Conservation (phyloP, 1,140 invertebrate genomes). For the Dinothrombium tinctorium region DNA sequence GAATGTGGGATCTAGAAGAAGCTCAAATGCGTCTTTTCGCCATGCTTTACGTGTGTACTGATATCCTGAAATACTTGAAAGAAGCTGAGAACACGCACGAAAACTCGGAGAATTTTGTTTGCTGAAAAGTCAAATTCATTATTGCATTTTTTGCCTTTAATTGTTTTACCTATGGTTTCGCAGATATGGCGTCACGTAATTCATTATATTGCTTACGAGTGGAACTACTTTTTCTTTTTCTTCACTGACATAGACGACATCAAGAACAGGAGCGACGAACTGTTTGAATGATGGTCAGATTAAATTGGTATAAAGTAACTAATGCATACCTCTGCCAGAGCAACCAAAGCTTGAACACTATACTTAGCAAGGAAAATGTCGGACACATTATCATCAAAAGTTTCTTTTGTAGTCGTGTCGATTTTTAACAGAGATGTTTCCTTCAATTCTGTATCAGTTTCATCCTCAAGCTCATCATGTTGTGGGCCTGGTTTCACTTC, state of each 20-base stretch:
- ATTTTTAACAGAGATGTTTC: slow-evolving; percentile 1
- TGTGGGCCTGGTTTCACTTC: slow-evolving; percentile 51
- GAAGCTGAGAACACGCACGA: slow-evolving; percentile 56
- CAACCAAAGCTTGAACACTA: slow-evolving; percentile 39
- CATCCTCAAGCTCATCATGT: slow-evolving; percentile 14
- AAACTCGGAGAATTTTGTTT: slow-evolving; percentile 57
- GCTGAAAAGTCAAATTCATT: slow-evolving; percentile 25
- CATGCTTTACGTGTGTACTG: slow-evolving; percentile 77
- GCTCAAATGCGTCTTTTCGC: slow-evolving; percentile 69
- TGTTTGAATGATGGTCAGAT: slow-evolving; percentile 16
- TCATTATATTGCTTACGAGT: slow-evolving; percentile 53
- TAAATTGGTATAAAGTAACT: slow-evolving; percentile 1
- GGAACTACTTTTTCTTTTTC: slow-evolving; percentile 76
- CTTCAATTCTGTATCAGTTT: slow-evolving; percentile 2
- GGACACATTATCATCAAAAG: neutral
- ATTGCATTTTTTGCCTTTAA: no score
- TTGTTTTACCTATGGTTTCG: slow-evolving; percentile 56
- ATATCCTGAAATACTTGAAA: slow-evolving; percentile 60
- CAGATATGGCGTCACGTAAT: slow-evolving; percentile 69
- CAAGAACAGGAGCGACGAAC: slow-evolving; percentile 64
- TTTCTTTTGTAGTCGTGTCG: slow-evolving; percentile 1
- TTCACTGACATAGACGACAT: slow-evolving; percentile 71
- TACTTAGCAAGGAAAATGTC: slow-evolving; percentile 18
- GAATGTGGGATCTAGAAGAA: slow-evolving; percentile 54
- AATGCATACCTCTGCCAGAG: slow-evolving; percentile 38